These are phyloP conservation scores for Abrostola tripartita DNA, from an alignment of 2,888 invertebrate species.

Conservation along the genomic window DNA sequence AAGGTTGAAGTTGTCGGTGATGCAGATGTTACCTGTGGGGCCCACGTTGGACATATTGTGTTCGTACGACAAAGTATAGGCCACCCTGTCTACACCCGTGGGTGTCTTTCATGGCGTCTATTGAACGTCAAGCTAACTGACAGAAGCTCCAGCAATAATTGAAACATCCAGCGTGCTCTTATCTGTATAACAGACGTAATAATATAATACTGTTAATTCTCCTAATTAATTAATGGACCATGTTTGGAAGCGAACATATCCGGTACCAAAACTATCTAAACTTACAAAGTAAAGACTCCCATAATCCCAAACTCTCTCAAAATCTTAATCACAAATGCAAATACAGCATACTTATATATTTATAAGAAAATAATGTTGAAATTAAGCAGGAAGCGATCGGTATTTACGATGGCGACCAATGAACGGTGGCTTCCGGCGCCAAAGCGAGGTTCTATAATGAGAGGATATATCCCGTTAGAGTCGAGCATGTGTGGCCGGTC, in stretches of 20 bases:
- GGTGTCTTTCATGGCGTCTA: conserved; percentile 4
- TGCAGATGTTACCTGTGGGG: conserved; percentile 11
- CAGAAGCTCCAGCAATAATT: not conserved
- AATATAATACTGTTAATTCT: not conserved
- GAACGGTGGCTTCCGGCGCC: conserved; percentile 76
- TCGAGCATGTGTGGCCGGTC: conserved; percentile 39
- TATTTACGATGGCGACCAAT: conserved; percentile 73
- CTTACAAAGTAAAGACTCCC: not conserved
- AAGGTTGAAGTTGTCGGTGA: conserved; percentile 34
- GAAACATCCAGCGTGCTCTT: not conserved
- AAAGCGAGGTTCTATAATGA: conserved; percentile 60
- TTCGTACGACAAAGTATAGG: not conserved
- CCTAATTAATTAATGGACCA: not conserved
- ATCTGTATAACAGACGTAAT: not conserved
- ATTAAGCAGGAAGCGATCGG: conserved; percentile 75
- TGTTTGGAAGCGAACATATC: not conserved
- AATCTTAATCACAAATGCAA: conserved; percentile 15
- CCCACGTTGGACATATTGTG: conserved; percentile 3
- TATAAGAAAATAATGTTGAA: conserved; percentile 48
- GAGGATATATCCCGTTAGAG: conserved; percentile 56
- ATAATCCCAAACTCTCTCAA: conserved; percentile 1
- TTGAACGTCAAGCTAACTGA: conserved; percentile 1
- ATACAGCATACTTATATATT: conserved; percentile 9
- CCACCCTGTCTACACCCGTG: conserved; percentile 4
- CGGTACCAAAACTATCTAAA: not conserved